phyloP scores from a whole-genome alignment of 2,797 vertebrate genomes.

The Hemitrygon akajei region DNA sequence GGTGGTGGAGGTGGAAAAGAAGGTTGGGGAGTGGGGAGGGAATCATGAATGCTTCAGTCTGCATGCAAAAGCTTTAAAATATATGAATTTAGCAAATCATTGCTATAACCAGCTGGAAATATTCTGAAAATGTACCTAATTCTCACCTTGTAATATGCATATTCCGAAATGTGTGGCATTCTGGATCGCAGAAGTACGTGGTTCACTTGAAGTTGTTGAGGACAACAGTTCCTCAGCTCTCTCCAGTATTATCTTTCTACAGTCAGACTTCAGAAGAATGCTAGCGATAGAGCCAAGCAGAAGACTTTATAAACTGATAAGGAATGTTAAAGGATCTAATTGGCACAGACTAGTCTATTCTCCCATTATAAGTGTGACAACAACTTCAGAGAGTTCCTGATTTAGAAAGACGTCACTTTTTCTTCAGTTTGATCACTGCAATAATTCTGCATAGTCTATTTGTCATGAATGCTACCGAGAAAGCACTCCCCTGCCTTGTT shows the following conservation, averaged over 20 bases:
- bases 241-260: slow-evolving; percentile 47
- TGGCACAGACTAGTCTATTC: slow-evolving; percentile 61
- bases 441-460: slow-evolving; percentile 61
- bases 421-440: slow-evolving; percentile 71
- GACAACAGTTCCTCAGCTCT: slow-evolving; percentile 44
- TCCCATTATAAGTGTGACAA: slow-evolving; percentile 65
- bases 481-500: slow-evolving; percentile 48
- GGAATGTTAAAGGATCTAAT: slow-evolving; percentile 70
- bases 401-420: slow-evolving; percentile 63
- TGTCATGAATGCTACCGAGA: slow-evolving; percentile 62
- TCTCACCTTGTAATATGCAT: slow-evolving; percentile 68
- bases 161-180: slow-evolving; percentile 76
- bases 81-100: background rate
- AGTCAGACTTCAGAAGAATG: slow-evolving; percentile 44
- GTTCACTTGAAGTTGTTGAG: slow-evolving; percentile 47
- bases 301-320: slow-evolving; percentile 59
- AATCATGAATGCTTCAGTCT: too few species aligned
- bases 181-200: slow-evolving; percentile 40
- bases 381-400: slow-evolving; percentile 66
- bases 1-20: too few species aligned
- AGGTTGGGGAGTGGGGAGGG: too few species aligned
- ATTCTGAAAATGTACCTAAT: slow-evolving; percentile 47
- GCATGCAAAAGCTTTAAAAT: background rate
- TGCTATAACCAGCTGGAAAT: background rate
- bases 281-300: slow-evolving; percentile 47